These are phyloP conservation scores for Heliconius hewitsoni DNA, from an alignment of 1,140 invertebrate species.

Conservation along the genomic window DNA sequence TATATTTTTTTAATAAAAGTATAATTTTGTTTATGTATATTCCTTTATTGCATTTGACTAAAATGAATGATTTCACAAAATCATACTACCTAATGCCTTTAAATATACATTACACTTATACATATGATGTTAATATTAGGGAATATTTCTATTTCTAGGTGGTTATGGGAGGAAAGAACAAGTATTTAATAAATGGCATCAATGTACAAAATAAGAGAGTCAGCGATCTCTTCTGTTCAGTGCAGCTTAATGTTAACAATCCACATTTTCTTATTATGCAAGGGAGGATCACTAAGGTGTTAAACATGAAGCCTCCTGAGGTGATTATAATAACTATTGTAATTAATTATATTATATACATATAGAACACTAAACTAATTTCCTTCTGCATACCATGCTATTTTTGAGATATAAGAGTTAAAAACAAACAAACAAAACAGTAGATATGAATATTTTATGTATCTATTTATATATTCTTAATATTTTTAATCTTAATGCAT, in stretches of 20 bases:
- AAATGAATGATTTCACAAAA: no score
- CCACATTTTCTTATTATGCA: conserved; percentile 99
- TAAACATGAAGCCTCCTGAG: conserved; percentile 99
- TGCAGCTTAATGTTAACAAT: conserved; percentile 99
- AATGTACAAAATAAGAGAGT: conserved; percentile 94
- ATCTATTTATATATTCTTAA: no score
- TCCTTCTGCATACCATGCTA: no score
- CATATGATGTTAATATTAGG: neutral
- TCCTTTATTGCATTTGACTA: no score
- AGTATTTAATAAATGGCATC: conserved; percentile 97
- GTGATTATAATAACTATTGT: conserved; percentile 73
- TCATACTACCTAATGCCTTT: no score
- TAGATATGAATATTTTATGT: no score
- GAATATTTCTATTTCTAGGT: conserved; percentile 68
- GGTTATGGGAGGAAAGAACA: conserved; percentile 91
- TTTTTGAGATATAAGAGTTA: no score
- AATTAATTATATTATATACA: neutral
- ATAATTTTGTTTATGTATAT: no score
- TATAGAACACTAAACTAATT: no score
- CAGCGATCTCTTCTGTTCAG: conserved; percentile 96
- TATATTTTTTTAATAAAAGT: neutral
- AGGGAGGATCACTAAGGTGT: conserved; percentile 98
- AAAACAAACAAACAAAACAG: no score
- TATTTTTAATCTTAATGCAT: neutral
- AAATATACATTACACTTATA: no score